A percentile compares a stretch with the other conserved stretches of the same genome.
phyloP scores from a whole-genome alignment of 2,888 invertebrate genomes.

The Ypsolopha sequella region DNA sequence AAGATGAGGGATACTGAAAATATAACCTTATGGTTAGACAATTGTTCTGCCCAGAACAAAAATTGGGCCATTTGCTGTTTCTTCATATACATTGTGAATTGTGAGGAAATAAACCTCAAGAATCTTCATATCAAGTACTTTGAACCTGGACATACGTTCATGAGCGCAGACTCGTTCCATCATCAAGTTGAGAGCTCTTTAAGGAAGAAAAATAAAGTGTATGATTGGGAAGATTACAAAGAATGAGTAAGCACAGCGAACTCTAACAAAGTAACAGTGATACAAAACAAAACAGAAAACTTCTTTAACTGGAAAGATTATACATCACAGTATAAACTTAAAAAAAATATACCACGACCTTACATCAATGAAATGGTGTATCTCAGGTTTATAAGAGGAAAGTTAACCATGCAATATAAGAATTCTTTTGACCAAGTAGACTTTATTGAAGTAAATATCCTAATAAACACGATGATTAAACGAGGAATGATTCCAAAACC shows the following conservation, averaged over 20 bases:
- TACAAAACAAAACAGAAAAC: neutral
- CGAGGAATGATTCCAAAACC: neutral
- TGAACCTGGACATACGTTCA: neutral
- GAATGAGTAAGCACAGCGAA: neutral
- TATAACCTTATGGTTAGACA: too few relatives aligned
- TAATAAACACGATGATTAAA: neutral
- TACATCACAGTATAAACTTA: neutral
- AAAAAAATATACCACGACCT: neutral
- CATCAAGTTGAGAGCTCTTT: neutral
- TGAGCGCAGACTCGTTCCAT: neutral
- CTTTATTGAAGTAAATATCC: too few relatives aligned
- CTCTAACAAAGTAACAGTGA: neutral
- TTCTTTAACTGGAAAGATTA: neutral
- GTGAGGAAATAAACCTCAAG: neutral
- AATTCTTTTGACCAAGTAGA: too few relatives aligned
- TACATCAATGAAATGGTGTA: neutral
- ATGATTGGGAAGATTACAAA: neutral
- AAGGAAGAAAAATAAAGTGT: neutral
- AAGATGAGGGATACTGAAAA: too few relatives aligned
- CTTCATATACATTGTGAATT: conserved; percentile 1
- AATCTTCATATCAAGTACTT: neutral
- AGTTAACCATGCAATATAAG: neutral
- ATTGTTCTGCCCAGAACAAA: neutral
- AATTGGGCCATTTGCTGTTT: neutral
- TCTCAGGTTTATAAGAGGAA: neutral